These are phyloP conservation scores for Diarsia mendica DNA, from an alignment of 2,888 invertebrate species.

Conservation along the genomic window DNA sequence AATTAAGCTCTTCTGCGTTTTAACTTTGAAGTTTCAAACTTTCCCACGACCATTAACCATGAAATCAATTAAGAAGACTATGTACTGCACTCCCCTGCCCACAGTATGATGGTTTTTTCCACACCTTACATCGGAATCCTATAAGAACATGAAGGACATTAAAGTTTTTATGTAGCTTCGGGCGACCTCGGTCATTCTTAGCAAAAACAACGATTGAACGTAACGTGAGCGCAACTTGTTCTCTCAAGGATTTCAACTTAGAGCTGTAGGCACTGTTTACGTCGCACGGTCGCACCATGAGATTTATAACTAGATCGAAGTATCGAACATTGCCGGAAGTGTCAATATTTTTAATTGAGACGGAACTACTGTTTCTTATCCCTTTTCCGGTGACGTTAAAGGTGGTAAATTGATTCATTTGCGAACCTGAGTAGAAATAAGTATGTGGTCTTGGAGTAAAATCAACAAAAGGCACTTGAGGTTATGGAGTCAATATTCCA, in stretches of 20 bases:
- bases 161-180: constrained; percentile 35
- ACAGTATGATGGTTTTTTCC: neutral
- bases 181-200: constrained; percentile 41
- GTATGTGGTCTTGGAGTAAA: neutral
- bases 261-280: neutral
- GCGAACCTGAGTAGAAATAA: neutral
- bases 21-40: neutral
- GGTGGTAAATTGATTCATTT: neutral
- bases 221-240: constrained; percentile 31
- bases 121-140: constrained; percentile 14
- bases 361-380: constrained; percentile 20
- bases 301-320: constrained; percentile 24
- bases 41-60: constrained; percentile 14
- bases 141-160: constrained; percentile 35
- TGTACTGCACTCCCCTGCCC: neutral
- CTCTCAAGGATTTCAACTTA: constrained; percentile 57
- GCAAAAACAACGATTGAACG: constrained; percentile 49
- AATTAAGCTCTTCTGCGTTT: too few species aligned
- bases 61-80: constrained; percentile 15
- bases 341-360: constrained; percentile 9
- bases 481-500: too few species aligned
- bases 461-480: neutral
- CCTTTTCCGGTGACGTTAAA: constrained; percentile 4
- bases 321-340: constrained; percentile 25
- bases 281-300: neutral